Percentiles rank a stretch among this genome's conserved stretches.
phyloP scores from a whole-genome alignment of 2,113 vertebrate genomes.

The Ariopsis seemanni region DNA sequence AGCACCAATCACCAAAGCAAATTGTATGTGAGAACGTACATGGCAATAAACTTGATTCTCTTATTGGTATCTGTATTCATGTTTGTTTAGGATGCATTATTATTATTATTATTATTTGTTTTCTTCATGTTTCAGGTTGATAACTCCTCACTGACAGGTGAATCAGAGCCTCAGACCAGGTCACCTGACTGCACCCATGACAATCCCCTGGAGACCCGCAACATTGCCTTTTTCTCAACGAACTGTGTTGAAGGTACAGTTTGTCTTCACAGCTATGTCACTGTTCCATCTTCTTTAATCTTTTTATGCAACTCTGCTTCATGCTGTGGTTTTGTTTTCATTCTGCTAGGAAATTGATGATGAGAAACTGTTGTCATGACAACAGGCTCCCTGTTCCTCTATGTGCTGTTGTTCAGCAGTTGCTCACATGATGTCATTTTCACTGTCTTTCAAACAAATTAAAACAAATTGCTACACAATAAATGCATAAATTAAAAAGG shows the following conservation, averaged over 20 bases:
- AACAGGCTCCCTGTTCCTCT: constrained; percentile 34
- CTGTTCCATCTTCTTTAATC: neutral
- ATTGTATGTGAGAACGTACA: too few relatives aligned
- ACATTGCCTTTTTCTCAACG: constrained; percentile 89
- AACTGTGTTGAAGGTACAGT: constrained; percentile 84
- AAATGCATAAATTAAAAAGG: neutral
- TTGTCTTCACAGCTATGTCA: constrained; percentile 9
- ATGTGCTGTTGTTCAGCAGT: neutral
- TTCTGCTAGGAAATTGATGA: constrained; percentile 13
- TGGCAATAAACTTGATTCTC: too few relatives aligned
- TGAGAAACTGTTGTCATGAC: constrained; percentile 44
- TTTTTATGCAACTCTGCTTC: constrained; percentile 1
- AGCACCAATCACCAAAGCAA: too few relatives aligned
- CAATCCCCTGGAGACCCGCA: constrained; percentile 88
- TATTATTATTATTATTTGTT: neutral
- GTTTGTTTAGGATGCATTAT: too few relatives aligned
- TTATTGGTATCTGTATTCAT: too few relatives aligned
- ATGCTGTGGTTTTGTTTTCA: neutral
- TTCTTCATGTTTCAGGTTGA: constrained; percentile 74
- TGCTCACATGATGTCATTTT: constrained; percentile 19
- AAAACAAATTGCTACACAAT: neutral
- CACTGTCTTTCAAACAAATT: neutral
- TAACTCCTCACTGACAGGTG: constrained; percentile 87
- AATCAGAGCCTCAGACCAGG: constrained; percentile 87
- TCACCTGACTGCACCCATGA: constrained; percentile 88